A percentile compares a stretch with the other conserved stretches of the same genome.
phyloP scores from a whole-genome alignment of 2,888 invertebrate genomes.

The Willowsia nigromaculata region DNA sequence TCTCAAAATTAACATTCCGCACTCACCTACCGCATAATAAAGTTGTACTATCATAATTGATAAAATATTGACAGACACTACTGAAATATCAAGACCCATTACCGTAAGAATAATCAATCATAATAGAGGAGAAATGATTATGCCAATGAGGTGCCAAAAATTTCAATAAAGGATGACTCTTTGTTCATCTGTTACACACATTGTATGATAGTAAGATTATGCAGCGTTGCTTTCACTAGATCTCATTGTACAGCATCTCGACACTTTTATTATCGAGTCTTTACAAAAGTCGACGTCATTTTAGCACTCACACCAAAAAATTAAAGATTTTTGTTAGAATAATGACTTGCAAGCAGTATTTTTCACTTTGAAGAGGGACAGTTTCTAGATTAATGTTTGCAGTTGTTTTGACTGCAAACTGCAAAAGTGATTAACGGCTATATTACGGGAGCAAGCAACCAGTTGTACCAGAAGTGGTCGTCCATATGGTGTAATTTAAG shows the following conservation, averaged over 20 bases:
- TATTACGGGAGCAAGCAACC: neutral
- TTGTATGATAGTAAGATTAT: too few relatives aligned
- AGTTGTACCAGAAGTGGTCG: neutral
- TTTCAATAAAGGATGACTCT: neutral
- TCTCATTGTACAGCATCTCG: neutral
- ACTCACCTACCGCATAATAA: slow-evolving; percentile 7
- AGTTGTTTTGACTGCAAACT: neutral
- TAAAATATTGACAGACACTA: neutral
- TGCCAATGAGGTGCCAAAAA: neutral
- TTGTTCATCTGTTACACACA: neutral
- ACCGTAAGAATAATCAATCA: neutral
- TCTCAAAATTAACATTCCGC: neutral
- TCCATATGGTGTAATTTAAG: slow-evolving; percentile 30
- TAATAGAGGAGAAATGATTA: neutral
- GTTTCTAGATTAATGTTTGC: neutral
- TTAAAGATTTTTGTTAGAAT: neutral
- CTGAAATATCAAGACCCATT: neutral
- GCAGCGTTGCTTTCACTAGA: neutral
- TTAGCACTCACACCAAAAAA: neutral
- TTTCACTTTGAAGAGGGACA: neutral
- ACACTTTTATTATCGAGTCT: neutral
- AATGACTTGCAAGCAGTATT: neutral
- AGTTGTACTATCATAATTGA: neutral
- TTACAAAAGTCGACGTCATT: neutral
- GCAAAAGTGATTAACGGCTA: neutral